phyloP scores from a whole-genome alignment of 2,797 vertebrate species.

The Leuciscus waleckii region DNA sequence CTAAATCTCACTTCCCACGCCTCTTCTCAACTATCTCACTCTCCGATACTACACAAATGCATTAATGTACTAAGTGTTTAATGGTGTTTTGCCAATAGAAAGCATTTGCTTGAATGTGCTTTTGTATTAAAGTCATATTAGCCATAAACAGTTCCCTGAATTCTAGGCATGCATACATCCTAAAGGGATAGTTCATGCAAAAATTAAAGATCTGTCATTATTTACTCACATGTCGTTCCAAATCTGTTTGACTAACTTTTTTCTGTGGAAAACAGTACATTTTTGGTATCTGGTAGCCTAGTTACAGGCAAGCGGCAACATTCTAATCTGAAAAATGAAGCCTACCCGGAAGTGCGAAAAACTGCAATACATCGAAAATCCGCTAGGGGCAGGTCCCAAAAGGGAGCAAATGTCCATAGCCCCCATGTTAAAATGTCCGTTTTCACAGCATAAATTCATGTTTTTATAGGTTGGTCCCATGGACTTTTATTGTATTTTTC shows the following conservation, averaged over 20 bases:
- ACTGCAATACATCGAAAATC: too few species aligned
- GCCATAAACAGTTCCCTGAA: background rate
- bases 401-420: too few species aligned
- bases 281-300: too few species aligned
- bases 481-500: too few species aligned
- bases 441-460: too few species aligned
- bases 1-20: constrained; percentile 30
- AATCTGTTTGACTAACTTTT: background rate
- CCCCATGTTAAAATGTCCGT: too few species aligned
- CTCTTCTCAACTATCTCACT: background rate
- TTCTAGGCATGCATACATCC: background rate
- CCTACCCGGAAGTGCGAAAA: too few species aligned
- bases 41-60: constrained; percentile 19
- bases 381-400: too few species aligned
- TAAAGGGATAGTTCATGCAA: background rate
- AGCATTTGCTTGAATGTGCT: background rate
- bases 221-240: background rate
- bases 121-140: background rate
- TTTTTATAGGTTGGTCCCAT: too few species aligned
- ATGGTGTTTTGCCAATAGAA: constrained; percentile 4
- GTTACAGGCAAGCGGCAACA: too few species aligned
- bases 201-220: background rate
- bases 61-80: constrained; percentile 15
- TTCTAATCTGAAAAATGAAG: too few species aligned
- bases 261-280: background rate